phyloP scores from a whole-genome alignment of 2,797 vertebrate species.

The Sebastes nivosus region DNA sequence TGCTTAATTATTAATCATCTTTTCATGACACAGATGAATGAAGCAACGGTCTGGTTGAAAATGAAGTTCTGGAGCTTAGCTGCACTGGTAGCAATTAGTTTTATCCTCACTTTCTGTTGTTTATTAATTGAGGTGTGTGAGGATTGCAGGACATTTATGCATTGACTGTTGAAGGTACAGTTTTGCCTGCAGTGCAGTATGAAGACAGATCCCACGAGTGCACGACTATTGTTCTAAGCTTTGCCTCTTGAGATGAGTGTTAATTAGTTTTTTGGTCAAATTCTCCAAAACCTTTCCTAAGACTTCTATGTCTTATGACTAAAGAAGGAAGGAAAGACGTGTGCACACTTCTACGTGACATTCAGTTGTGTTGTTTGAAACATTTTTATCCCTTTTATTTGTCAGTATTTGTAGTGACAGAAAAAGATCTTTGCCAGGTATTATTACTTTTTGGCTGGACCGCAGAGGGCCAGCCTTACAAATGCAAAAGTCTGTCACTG shows the following conservation, averaged over 20 bases:
- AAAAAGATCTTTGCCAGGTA: background rate
- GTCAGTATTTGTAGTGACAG: background rate
- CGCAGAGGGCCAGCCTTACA: too few species aligned
- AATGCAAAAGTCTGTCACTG: too few species aligned
- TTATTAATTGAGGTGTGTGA: constrained; percentile 45
- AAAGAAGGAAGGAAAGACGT: background rate
- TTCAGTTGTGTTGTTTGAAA: background rate
- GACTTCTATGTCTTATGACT: constrained; percentile 16
- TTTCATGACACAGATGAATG: constrained; percentile 65
- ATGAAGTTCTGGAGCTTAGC: constrained; percentile 66
- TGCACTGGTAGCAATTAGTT: constrained; percentile 48
- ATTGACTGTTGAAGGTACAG: background rate
- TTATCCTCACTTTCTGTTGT: constrained; percentile 41
- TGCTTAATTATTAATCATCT: constrained; percentile 71
- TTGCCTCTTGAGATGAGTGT: constrained; percentile 29
- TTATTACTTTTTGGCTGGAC: background rate
- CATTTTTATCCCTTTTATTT: background rate
- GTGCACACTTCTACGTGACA: background rate
- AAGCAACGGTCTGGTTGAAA: constrained; percentile 48
- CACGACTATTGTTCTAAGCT: constrained; percentile 42
- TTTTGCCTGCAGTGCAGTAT: constrained; percentile 7
- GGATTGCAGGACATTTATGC: constrained; percentile 28
- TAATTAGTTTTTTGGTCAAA: constrained; percentile 59
- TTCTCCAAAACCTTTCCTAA: constrained; percentile 37
- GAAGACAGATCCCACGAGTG: constrained; percentile 19